Base-by-base conservation (phyloP, 2,888 invertebrate species). In the Yponomeuta malinellus region DNA sequence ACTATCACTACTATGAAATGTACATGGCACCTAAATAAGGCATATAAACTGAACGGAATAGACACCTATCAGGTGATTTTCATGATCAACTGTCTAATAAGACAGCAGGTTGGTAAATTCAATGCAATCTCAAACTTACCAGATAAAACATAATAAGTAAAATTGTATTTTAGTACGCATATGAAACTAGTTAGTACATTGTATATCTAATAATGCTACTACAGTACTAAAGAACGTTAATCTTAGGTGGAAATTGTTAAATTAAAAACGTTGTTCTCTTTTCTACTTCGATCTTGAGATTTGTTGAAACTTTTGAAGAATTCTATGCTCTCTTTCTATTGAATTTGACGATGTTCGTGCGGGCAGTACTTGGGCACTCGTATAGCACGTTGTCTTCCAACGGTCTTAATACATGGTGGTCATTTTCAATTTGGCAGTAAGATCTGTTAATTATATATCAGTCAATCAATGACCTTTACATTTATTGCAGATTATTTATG, bases 241-340 rank as follows among this genome's bases (percentile, higher is more conserved):
- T 15, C 12, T 59, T 59, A 43, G 43, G 8, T 8, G 43, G 5
- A 43, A 43, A 43, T 43, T 43, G 43, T 43, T 43, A 43, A 43
- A 43, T 43, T 43, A 8, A 43, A 43, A 43, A 15, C 52, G 66
- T 73, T 73, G 66, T 71, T 73, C 69, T 72, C 67, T 37, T 68
- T 78, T 78, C 78, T 78, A 78, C 71, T 71, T 63, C 71, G 74
- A 72, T 75, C 77, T 78, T 68, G 48, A 68, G 10, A 52, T 52
- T 68, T 68, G 68, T 68, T 68, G 31, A 68, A 59, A 68, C 68
- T 68, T 10, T 68, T 68, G 65, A 65, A 33, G 67, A 68, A 68
- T 23, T 68, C 52, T 68, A 52, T 23, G 68, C 68, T 68, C 68
- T 68, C 68, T 68, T 31, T 68, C 67, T 33, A 33, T 37, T 59